Evolutionary conservation across 2,797 vertebrate species (phyloP).

Genomic region (Xenops minutus): DNA sequence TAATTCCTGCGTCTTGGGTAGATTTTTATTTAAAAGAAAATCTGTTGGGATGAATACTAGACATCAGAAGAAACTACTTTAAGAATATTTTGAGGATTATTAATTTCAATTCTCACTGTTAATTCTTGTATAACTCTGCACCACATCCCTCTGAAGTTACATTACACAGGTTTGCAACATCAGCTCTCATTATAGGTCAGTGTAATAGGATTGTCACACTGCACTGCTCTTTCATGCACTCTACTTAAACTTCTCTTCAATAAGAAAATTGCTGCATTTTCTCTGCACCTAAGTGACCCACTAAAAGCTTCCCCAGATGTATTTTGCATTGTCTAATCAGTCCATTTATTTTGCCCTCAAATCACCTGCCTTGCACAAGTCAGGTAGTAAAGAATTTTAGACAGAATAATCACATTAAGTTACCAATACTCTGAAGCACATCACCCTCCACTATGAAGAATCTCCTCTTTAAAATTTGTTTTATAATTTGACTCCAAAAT

Average conservation of each 20-base stretch:
- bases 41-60: background rate
- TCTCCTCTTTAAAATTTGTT: background rate
- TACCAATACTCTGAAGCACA: background rate
- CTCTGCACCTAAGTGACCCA: background rate
- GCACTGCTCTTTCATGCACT: background rate
- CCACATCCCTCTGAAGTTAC: background rate
- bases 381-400: background rate
- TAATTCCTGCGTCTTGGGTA: background rate
- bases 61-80: background rate
- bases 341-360: background rate
- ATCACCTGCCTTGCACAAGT: background rate
- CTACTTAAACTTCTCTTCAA: background rate
- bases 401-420: background rate
- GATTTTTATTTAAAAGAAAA: background rate
- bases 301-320: background rate
- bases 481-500: background rate
- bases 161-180: constrained; percentile 7
- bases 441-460: background rate
- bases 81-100: background rate
- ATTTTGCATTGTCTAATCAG: background rate
- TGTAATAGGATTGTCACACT: constrained; percentile 30
- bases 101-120: background rate
- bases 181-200: background rate
- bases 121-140: background rate
- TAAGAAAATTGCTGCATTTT: background rate